Evolutionary conservation across 2,888 invertebrate genomes (phyloP).

Genomic region (Eilema sororculum): DNA sequence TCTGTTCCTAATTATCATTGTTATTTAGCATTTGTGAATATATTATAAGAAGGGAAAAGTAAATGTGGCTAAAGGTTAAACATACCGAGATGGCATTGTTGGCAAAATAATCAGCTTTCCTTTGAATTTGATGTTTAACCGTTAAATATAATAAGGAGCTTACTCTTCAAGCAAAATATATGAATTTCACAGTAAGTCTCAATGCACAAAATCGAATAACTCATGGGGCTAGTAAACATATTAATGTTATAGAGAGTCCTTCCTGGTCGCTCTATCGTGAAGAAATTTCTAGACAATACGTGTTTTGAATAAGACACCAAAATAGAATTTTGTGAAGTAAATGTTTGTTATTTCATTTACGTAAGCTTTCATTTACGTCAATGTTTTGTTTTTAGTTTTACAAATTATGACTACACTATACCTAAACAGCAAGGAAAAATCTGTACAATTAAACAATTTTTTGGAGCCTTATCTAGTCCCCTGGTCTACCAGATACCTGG

Average conservation of each 20-base stretch:
- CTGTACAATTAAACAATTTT: too few relatives aligned
- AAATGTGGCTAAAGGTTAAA: conserved; percentile 9
- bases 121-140: not conserved
- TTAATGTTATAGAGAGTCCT: not conserved
- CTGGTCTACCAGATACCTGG: too few relatives aligned
- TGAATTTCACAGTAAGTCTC: not conserved
- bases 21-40: conserved; percentile 11
- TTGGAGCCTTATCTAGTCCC: too few relatives aligned
- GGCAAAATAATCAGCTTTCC: conserved; percentile 24
- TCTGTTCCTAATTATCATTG: not conserved
- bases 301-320: too few relatives aligned
- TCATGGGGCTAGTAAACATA: not conserved
- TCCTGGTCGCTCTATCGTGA: too few relatives aligned
- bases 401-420: too few relatives aligned
- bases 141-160: not conserved
- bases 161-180: not conserved
- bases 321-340: too few relatives aligned
- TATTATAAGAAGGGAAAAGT: conserved; percentile 6
- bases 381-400: too few relatives aligned
- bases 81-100: conserved; percentile 13
- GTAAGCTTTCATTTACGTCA: too few relatives aligned
- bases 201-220: not conserved
- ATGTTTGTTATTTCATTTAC: too few relatives aligned
- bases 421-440: too few relatives aligned
- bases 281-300: too few relatives aligned